Evolutionary conservation across 35 echinoderm and acorn worm genomes (phyloP), one percentile per base, ranked within the genome.

Genomic region (Amphiura filiformis): DNA sequence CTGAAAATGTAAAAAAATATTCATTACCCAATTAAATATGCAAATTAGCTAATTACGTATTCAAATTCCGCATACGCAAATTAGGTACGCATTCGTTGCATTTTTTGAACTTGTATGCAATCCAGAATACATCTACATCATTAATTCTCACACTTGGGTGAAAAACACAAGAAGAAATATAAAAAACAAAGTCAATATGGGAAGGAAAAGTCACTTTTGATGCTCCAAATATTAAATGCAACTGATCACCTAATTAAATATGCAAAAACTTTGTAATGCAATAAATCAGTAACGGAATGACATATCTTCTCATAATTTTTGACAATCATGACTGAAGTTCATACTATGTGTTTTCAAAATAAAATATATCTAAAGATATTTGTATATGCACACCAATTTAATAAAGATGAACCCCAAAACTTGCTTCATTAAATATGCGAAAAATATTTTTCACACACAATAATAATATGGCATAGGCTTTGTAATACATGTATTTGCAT

Each of bases 11-110:
- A 37, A 26, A 12, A 80, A 38, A 36, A 3, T 14, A 4, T 38
- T 80, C 32, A 80, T 20, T 80, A 80, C 15, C 78, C 36, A 35
- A 80, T 80, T 80, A 80, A 80, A 80, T 80, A 80, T 80, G 78
- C 78, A 80, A 80, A 80, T 80, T 80, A 80, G 78, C 32, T 80
- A 80, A 80, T 38, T 80, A 80, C 3, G 36, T 80, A 80, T 80
- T 35, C 78, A 80, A 80, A 80, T 36, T 12, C 18, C 78, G 36
- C 34, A 36, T 80, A 80, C 36, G 78, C 78, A 80, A 80, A 80
- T 80, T 80, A 80, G 78, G 32, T 38, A 80, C 75, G 30, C 30
- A n/a, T 18, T 13, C 75, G 78, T 34, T 12, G 28, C 14, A 0
- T 14, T 80, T 22, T 38, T 38, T 38, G 34, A 32, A 39, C 11